phyloP scores from a whole-genome alignment of 37 sponge, comb jelly and placozoan species.

The Amphimedon queenslandica region DNA sequence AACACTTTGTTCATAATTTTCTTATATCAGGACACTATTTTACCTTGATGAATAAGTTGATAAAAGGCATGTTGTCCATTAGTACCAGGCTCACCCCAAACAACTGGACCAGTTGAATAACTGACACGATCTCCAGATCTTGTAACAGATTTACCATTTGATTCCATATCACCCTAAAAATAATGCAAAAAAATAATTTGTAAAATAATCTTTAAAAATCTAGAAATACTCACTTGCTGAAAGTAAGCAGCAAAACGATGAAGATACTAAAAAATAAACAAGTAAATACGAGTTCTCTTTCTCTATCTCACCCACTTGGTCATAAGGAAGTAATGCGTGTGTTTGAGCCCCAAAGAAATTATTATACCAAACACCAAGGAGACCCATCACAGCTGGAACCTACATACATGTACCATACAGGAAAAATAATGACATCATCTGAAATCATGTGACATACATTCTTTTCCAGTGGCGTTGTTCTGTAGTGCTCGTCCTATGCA shows the following conservation, averaged over 20 bases:
- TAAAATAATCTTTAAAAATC: not conserved
- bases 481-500: conserved; percentile 96
- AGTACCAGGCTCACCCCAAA: conserved; percentile 99
- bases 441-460: conserved; percentile 56
- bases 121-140: conserved; percentile 64
- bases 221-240: conserved; percentile 71
- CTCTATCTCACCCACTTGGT: conserved; percentile 53
- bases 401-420: conserved; percentile 5
- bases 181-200: not conserved
- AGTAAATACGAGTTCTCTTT: not conserved
- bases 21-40: not conserved
- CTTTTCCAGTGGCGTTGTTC: conserved; percentile 85
- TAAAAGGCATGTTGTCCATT: conserved; percentile 99
- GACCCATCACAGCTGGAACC: conserved; percentile 90
- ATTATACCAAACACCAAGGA: conserved; percentile 99
- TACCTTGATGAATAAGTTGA: conserved; percentile 98
- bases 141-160: conserved; percentile 92
- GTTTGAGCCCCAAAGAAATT: conserved; percentile 97
- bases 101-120: conserved; percentile 99
- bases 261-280: conserved; percentile 54
- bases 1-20: not conserved
- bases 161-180: conserved; percentile 96
- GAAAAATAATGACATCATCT: not conserved
- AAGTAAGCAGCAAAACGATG: conserved; percentile 99
- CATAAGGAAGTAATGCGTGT: conserved; percentile 96